Conservation (phyloP, 2,888 invertebrate genomes). For the Luperina nickerlii region DNA sequence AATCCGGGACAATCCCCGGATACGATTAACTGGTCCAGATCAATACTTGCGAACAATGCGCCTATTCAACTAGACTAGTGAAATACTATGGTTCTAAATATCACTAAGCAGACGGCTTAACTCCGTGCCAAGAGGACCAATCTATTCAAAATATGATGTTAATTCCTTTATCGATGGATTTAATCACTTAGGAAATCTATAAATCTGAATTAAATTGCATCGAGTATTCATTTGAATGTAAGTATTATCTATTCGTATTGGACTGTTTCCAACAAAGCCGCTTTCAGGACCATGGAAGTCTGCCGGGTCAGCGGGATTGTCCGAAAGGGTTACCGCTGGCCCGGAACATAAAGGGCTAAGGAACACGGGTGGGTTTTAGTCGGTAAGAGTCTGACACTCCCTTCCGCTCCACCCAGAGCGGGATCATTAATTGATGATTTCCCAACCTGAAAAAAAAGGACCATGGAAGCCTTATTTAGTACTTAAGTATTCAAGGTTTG, state of each 20-base stretch:
- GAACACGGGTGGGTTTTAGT: too few species aligned
- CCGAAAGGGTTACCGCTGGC: too few species aligned
- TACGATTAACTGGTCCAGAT: too few species aligned
- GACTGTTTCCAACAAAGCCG: conserved; percentile 36
- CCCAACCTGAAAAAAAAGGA: background rate
- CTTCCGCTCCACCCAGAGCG: too few species aligned
- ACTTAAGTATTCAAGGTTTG: conserved; percentile 43
- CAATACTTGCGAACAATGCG: conserved; percentile 19
- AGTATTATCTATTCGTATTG: conserved; percentile 51
- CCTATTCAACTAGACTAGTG: conserved; percentile 19
- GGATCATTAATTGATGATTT: too few species aligned
- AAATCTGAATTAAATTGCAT: conserved; percentile 53
- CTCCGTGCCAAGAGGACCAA: conserved; percentile 22
- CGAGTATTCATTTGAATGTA: conserved; percentile 43
- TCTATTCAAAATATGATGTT: conserved; percentile 52
- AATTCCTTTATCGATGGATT: conserved; percentile 28
- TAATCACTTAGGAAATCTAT: conserved; percentile 53
- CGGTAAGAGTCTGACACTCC: too few species aligned
- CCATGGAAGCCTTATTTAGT: conserved; percentile 39
- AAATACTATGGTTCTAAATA: conserved; percentile 39
- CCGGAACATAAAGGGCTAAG: too few species aligned
- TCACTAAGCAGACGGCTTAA: conserved; percentile 7
- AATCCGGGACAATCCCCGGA: background rate
- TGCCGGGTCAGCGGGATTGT: background rate
- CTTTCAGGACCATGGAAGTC: conserved; percentile 19